phyloP scores from a whole-genome alignment of 2,113 vertebrate genomes.

The Gopherus evgoodei region DNA sequence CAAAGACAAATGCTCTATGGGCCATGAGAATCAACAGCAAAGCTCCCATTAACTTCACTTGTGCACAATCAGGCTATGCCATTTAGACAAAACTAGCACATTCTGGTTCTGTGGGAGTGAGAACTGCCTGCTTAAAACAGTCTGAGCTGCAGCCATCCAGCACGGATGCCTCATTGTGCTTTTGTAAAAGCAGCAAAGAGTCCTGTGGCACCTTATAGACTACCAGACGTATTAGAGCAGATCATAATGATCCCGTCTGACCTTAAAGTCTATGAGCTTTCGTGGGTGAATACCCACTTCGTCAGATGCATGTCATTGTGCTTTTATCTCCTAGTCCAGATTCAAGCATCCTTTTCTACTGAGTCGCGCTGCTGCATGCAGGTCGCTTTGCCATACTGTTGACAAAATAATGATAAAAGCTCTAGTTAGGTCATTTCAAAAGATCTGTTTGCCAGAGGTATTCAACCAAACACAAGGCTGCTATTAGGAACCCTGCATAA shows the following conservation, averaged over 20 bases:
- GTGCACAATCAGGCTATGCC: background rate
- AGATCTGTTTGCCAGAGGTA: background rate
- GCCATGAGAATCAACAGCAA: background rate
- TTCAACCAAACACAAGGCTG: background rate
- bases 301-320: background rate
- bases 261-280: no score
- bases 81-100: background rate
- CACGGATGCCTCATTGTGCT: accelerated
- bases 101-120: background rate
- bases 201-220: no score
- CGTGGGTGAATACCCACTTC: no score
- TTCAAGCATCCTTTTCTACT: background rate
- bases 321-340: background rate
- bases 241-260: no score
- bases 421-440: background rate
- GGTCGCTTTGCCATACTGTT: background rate
- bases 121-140: background rate
- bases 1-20: background rate
- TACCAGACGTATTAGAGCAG: no score
- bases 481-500: slow-evolving; percentile 5
- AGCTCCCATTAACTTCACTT: background rate
- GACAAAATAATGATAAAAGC: slow-evolving; percentile 8
- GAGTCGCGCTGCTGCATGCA: background rate
- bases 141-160: background rate
- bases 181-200: background rate